Base-by-base conservation (phyloP, 2,888 invertebrate genomes). In the Penaeus monodon region DNA sequence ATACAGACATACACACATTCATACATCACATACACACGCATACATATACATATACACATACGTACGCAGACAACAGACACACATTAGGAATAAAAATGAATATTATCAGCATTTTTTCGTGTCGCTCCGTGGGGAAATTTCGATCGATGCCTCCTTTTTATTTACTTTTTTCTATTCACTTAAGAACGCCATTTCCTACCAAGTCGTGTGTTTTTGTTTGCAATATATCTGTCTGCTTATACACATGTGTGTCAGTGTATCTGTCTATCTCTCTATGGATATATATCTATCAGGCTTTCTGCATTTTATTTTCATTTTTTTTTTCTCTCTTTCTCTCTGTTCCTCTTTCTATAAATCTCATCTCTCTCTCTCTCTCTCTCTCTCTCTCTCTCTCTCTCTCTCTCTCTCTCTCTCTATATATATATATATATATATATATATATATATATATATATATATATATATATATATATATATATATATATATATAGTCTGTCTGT, bases 301-400 rank as follows among this genome's bases (percentile, higher is more conserved):
- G 22, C 22, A 10, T 74, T 29, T 74, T 20, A 74, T 29, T 27
- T 22, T n/a, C n/a, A n/a, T 49, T 64, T 64, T 38, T 65, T 79
- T 8, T 29, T 14, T 33, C 33, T n/a, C 80, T 33, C 77, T 70
- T 78, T 49, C 86, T 24, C 73, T 78, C 20, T 24, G 20, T 79
- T 78, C 92, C 92, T 6, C 91, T 91, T n/a, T n/a, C n/a, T n/a
- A n/a, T n/a, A n/a, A n/a, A n/a, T n/a, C n/a, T n/a, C n/a, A n/a
- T n/a, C 91, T 90, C 91, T 91, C 92, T 92, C 91, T 92, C 93
- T 92, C 24, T 12, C 38, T 2, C 20, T n/a, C 64, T 7, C 2
- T 22, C 44, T 14, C 77, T 44, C 29, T 49, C n/a, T n/a, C 91
- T 90, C 91, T 91, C 92, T 92, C 91, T 92, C 93, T 92, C 24